Percentiles rank a stretch among this genome's conserved stretches.
Evolutionary conservation across 2,113 vertebrate species (phyloP).

Genomic region (Daboia siamensis): DNA sequence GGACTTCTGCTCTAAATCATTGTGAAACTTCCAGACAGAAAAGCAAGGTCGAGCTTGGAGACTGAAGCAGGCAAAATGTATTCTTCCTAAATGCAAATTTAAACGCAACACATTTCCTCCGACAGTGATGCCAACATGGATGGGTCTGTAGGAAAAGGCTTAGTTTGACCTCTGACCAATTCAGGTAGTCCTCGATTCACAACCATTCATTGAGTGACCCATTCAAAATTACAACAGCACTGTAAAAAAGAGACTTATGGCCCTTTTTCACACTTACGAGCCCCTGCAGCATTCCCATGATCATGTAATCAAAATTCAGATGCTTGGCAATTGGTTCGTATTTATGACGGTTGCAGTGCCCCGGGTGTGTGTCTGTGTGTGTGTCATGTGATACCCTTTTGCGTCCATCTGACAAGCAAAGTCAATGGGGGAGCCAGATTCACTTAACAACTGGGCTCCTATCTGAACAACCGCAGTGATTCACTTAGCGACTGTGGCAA

Average conservation of each 20-base stretch:
- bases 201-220: too few relatives aligned
- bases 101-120: not conserved
- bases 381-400: not conserved
- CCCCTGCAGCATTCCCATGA: not conserved
- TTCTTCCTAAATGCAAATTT: not conserved
- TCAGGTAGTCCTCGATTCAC: not conserved
- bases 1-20: too few relatives aligned
- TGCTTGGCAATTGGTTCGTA: not conserved
- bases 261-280: not conserved
- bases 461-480: not conserved
- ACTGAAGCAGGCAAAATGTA: not conserved
- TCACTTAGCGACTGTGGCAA: not conserved
- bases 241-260: not conserved
- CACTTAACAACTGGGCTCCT: not conserved
- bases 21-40: too few relatives aligned
- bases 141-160: not conserved
- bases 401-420: not conserved
- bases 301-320: not conserved
- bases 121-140: not conserved
- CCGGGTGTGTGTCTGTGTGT: too few relatives aligned
- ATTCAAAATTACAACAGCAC: not conserved
- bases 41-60: not conserved
- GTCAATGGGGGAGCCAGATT: not conserved
- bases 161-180: not conserved
- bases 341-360: not conserved